phyloP scores from a whole-genome alignment of 2,888 invertebrate genomes.

The Clanis bilineata region DNA sequence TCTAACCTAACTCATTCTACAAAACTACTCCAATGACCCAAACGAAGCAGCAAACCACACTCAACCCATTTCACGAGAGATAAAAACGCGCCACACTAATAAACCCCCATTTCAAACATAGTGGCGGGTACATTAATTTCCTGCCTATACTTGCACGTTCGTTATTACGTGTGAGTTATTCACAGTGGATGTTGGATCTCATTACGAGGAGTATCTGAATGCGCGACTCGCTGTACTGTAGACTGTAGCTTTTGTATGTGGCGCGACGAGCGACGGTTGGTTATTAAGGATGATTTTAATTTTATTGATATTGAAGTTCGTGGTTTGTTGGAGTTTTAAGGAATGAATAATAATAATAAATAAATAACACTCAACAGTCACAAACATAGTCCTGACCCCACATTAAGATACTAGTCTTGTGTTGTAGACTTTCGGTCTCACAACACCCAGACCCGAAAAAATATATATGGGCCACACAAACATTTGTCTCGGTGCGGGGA shows the following conservation, averaged over 20 bases:
- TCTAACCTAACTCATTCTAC: not conserved
- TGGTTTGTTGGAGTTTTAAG: not conserved
- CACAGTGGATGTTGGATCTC: slow-evolving; percentile 1
- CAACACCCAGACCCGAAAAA: too few species aligned
- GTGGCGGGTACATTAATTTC: slow-evolving; percentile 4
- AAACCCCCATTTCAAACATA: slow-evolving; percentile 7
- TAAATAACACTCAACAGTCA: too few species aligned
- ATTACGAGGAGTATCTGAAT: slow-evolving; percentile 4
- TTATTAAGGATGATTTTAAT: not conserved
- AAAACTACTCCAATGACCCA: not conserved
- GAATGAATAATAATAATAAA: too few species aligned
- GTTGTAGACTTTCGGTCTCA: too few species aligned
- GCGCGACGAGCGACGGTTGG: too few species aligned
- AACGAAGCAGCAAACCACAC: not conserved
- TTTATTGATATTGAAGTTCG: not conserved
- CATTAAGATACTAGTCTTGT: too few species aligned
- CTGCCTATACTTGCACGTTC: not conserved
- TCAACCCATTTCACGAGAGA: not conserved
- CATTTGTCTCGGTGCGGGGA: too few species aligned
- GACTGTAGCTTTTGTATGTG: slow-evolving; percentile 1
- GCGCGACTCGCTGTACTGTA: slow-evolving; percentile 3
- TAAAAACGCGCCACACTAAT: not conserved
- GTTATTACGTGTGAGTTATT: slow-evolving; percentile 13
- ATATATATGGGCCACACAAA: too few species aligned
- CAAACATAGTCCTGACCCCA: too few species aligned